These are phyloP conservation scores for Maniola hyperantus DNA, from an alignment of 2,888 invertebrate species.

Conservation along the genomic window DNA sequence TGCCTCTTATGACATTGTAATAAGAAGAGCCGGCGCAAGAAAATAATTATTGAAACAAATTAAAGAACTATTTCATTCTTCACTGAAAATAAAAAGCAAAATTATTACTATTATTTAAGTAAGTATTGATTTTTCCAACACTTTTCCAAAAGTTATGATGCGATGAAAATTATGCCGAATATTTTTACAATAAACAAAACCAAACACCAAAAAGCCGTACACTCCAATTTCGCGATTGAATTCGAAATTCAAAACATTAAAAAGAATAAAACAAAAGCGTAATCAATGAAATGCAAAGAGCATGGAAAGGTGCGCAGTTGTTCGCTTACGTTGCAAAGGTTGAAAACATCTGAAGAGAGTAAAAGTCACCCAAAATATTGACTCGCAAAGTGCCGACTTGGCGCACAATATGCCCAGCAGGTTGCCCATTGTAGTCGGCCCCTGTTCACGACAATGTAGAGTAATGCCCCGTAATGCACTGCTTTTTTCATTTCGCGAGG, in stretches of 20 bases:
- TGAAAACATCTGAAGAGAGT: constrained; percentile 48
- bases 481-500: constrained; percentile 65
- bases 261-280: constrained; percentile 61
- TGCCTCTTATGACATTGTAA: too few species aligned
- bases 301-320: constrained; percentile 64
- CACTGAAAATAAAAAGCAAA: not conserved
- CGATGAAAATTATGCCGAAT: not conserved
- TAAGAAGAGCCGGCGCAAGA: too few species aligned
- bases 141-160: too few species aligned
- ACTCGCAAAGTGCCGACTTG: constrained; percentile 77
- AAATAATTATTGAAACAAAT: too few species aligned
- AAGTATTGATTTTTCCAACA: not conserved
- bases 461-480: constrained; percentile 78
- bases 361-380: constrained; percentile 79
- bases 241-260: constrained; percentile 53
- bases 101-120: not conserved
- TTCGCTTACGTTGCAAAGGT: constrained; percentile 65
- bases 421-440: constrained; percentile 71
- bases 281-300: constrained; percentile 59
- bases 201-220: constrained; percentile 25
- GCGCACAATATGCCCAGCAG: constrained; percentile 76
- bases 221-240: constrained; percentile 51
- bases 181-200: not conserved
- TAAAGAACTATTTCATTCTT: too few species aligned
- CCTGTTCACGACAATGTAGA: constrained; percentile 61